Percentiles rank a stretch among this genome's conserved stretches.
Evolutionary conservation across 2,797 vertebrate species (phyloP).

Genomic region (Falco rusticolus): DNA sequence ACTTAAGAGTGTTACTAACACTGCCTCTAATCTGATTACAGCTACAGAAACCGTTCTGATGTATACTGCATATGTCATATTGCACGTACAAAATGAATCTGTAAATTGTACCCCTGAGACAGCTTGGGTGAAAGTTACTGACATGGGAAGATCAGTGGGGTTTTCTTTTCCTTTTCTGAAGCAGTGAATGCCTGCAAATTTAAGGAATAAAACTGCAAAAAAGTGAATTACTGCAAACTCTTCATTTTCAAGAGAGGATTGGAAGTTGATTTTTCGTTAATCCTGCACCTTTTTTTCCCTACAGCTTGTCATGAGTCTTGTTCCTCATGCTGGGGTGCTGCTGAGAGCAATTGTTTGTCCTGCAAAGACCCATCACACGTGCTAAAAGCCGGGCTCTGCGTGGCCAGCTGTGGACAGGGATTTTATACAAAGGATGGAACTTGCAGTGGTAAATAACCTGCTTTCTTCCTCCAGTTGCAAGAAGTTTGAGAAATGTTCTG

Average conservation of each 20-base stretch:
- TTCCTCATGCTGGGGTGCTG: constrained; percentile 81
- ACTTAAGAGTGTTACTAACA: neutral
- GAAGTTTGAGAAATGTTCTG: neutral
- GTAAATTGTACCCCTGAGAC: neutral
- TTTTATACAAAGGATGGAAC: constrained; percentile 80
- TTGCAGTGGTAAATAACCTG: constrained; percentile 82
- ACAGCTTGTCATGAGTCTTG: constrained; percentile 90
- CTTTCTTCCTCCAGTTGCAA: neutral
- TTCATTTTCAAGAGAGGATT: neutral
- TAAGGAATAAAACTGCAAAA: neutral
- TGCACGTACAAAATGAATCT: neutral
- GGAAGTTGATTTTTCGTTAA: neutral
- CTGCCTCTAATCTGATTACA: neutral
- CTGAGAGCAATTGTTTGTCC: constrained; percentile 80
- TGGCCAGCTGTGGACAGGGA: constrained; percentile 78
- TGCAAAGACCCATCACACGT: constrained; percentile 79
- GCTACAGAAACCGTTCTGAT: neutral
- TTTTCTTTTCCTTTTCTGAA: neutral
- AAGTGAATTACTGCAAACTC: neutral
- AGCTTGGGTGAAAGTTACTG: neutral
- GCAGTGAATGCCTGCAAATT: neutral
- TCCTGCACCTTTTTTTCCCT: neutral
- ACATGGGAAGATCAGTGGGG: neutral
- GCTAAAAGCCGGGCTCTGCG: constrained; percentile 82
- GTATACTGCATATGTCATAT: neutral